Evolutionary conservation across 2,888 invertebrate species (phyloP).

Genomic region (Drosophila mimetica): DNA sequence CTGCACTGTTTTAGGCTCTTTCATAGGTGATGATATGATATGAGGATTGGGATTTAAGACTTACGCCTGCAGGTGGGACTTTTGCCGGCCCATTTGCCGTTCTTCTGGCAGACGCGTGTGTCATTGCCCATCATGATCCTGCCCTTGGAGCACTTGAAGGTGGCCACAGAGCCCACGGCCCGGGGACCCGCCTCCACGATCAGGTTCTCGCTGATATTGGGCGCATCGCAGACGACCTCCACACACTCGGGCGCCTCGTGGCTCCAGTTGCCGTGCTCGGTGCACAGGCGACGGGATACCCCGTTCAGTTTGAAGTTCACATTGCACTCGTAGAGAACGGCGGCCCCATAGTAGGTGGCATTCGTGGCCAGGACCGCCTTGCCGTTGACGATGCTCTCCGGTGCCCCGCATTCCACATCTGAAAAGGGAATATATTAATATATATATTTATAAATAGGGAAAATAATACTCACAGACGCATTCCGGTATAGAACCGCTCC

Average conservation of each 20-base stretch:
- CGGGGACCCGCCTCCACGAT: conserved; percentile 87
- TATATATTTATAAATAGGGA: neutral
- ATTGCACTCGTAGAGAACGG: conserved; percentile 93
- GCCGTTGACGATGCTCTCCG: conserved; percentile 90
- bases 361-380: conserved; percentile 92
- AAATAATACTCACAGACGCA: conserved; percentile 90
- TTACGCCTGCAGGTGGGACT: conserved; percentile 92
- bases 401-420: conserved; percentile 95
- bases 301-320: conserved; percentile 92
- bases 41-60: conserved; percentile 69
- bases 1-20: too few species aligned
- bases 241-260: conserved; percentile 92
- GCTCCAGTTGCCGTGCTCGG: conserved; percentile 96
- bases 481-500: conserved; percentile 93
- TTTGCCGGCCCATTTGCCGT: conserved; percentile 92
- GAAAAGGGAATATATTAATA: too few species aligned
- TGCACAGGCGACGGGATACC: conserved; percentile 91
- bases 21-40: too few species aligned
- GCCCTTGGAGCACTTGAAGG: conserved; percentile 93
- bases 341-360: conserved; percentile 94
- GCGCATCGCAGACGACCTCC: conserved; percentile 92
- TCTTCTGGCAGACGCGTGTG: conserved; percentile 90
- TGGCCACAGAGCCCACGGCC: conserved; percentile 91
- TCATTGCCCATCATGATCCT: conserved; percentile 91
- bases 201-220: conserved; percentile 86